phyloP scores from a whole-genome alignment of 2,888 invertebrate genomes.

The Bellardia pandia region DNA sequence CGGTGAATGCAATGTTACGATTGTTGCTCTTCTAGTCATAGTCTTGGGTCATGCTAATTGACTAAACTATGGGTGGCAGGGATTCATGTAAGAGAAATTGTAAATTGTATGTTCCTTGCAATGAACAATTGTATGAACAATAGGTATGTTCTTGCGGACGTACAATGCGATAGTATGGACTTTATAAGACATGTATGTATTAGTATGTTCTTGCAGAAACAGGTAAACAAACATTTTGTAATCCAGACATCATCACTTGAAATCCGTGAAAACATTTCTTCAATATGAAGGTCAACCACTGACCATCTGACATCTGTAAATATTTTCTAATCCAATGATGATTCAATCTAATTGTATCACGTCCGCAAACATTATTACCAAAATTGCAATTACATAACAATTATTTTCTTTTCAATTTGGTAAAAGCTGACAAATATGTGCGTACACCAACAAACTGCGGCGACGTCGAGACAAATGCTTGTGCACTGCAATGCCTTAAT shows the following conservation, averaged over 20 bases:
- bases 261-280: neutral
- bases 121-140: too few species aligned
- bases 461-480: neutral
- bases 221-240: neutral
- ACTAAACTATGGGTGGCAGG: too few species aligned
- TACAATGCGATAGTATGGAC: too few species aligned
- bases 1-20: too few species aligned
- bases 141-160: too few species aligned
- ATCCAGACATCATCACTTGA: neutral
- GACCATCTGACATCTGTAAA: neutral
- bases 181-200: too few species aligned
- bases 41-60: too few species aligned
- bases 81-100: too few species aligned
- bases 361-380: slow-evolving; percentile 41
- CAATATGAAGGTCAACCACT: slow-evolving; percentile 19
- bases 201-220: too few species aligned
- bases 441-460: neutral
- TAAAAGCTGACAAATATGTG: slow-evolving; percentile 44
- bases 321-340: slow-evolving; percentile 20
- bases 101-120: too few species aligned
- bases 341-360: slow-evolving; percentile 61
- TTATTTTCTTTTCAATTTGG: slow-evolving; percentile 51
- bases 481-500: neutral
- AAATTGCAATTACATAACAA: slow-evolving; percentile 55
- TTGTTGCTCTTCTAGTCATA: too few species aligned